Base-by-base conservation (phyloP, 2,113 vertebrate species). In the Talpa occidentalis region DNA sequence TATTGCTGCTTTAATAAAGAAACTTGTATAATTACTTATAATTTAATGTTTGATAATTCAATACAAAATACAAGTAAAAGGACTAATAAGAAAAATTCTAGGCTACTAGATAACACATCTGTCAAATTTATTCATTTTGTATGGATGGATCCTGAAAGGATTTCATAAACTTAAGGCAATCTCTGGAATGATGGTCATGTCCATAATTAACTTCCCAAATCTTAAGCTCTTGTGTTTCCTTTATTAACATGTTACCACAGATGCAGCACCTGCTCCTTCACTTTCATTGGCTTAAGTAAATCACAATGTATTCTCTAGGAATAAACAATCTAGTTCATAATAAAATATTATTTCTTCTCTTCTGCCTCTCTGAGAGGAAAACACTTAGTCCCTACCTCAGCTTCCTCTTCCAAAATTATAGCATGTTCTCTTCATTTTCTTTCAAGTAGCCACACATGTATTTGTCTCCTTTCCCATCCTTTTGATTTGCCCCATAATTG, bases 31-130 rank as follows among this genome's bases (percentile, higher is more conserved):
- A 79, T 84, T 11, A 84, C 64, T 67, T 88, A 44, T 52, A 88
- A 80, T 76, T 80, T 84, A 70, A 79, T 49, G 26, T 80, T 92
- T 85, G 10, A 19, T 84, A 74, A 77, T 77, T 88, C 76, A 90
- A 35, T 77, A 88, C 84, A 17, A 95, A 96, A 94, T 42, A 82
- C 26, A 52, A 79, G 10, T 62, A 73, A 88, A 90, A 72, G 8
- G 30, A 64, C 66, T 87, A 83, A 35, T 44, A 91, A 64, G 66
- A 95, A 88, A 85, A 92, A 91, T 21, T 5, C 62, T 88, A 89
- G 81, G 15, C 35, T 82, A 56, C 42, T 86, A 85, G 26, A 32
- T 93, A 91, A 70, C 26, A 14, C 35, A 69, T 78, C 42, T 78
- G 42, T 81, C 44, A 77, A 72, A 70, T 44, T 42, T 76, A 59